These are phyloP conservation scores for Penelope pileata DNA, from an alignment of 2,113 vertebrate genomes.

Conservation along the genomic window DNA sequence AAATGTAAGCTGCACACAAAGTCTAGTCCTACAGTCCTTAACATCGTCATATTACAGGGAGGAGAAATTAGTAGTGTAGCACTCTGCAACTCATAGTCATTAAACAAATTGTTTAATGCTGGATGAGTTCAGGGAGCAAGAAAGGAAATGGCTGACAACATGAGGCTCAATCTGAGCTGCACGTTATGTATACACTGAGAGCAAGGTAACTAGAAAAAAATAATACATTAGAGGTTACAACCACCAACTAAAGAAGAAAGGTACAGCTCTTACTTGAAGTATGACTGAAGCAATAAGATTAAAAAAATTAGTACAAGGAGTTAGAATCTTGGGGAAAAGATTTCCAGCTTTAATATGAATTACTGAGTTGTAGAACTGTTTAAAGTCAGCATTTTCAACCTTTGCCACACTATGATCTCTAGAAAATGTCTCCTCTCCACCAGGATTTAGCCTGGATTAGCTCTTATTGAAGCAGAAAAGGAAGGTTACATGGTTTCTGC, in stretches of 20 bases:
- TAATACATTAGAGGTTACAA: not conserved
- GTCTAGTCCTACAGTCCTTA: not conserved
- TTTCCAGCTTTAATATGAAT: not conserved
- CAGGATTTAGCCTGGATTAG: not conserved
- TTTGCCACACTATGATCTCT: not conserved
- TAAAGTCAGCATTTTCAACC: not conserved
- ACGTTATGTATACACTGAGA: fast-evolving
- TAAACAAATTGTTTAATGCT: not conserved
- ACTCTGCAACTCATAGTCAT: not conserved
- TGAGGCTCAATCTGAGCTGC: not conserved
- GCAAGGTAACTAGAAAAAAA: not conserved
- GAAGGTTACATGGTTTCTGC: not conserved
- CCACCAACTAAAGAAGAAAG: not conserved
- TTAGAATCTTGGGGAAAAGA: not conserved
- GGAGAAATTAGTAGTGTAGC: not conserved
- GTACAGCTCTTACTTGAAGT: not conserved
- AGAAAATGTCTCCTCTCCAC: not conserved
- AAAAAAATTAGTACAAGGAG: not conserved
- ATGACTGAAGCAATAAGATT: not conserved
- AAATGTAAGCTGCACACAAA: not conserved
- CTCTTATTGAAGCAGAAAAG: not conserved
- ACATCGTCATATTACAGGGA: not conserved
- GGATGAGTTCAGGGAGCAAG: not conserved
- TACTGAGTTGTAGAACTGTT: not conserved
- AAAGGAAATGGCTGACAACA: not conserved